Evolutionary conservation across 2,797 vertebrate species (phyloP), one percentile per base, ranked within the genome.

Genomic region (Squalus acanthias): DNA sequence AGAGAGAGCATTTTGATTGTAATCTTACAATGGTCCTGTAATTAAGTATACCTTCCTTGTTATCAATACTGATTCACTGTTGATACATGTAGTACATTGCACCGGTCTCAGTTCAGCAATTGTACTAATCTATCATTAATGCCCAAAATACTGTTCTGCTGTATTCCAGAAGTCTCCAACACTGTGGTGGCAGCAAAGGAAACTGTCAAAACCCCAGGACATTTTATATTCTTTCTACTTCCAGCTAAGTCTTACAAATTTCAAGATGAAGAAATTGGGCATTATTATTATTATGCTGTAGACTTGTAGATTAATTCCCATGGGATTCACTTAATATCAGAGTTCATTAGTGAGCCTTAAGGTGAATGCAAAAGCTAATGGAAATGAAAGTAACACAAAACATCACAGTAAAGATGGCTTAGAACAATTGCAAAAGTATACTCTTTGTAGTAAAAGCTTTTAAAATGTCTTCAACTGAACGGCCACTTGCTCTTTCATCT

Each of bases 61-160:
- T 93, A 67, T 69, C 91, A 93, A 69, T 69, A 69, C 91, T n/a
- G 2, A 93, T 93, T 17, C 33, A 69, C 39, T 67, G 17, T 67
- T 67, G 91, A 69, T 69, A 3, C 63, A 69, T 93, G 65, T 93
- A 93, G 63, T 67, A 93, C 63, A 69, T 93, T 93, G 63, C n/a
- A 46, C 7, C n/a, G 29, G 60, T 63, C 57, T 63, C 63, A 69
- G 63, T 39, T 91, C 91, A 67, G 91, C 91, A 67, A 69, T 24
- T 67, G 65, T 93, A 67, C 24, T 93, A 69, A 93, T 93, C 91
- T 93, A 69, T 93, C 65, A 69, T 69, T 39, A 93, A 93, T 93
- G 91, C 63, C 91, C 22, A 67, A n/a, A 67, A 46, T 46, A 93
- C 91, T 69, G 17, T 46, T 67, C 6, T 67, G n/a, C 24, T 67